Conservation (phyloP, 2,113 vertebrate species). For the Sardina pilchardus region DNA sequence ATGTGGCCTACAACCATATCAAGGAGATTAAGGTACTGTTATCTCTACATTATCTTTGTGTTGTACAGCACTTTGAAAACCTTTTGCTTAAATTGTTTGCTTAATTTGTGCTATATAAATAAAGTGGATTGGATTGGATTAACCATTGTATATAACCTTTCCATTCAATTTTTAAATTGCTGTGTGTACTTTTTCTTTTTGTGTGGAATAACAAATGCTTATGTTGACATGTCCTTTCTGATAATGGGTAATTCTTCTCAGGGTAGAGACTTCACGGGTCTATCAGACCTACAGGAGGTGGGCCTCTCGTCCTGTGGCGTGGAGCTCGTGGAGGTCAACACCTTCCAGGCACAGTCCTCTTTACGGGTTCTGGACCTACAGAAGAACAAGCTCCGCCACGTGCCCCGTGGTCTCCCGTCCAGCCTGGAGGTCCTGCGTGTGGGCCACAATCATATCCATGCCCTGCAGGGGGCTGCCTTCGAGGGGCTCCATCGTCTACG, state of each 20-base stretch:
- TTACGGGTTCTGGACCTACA: slow-evolving; percentile 77
- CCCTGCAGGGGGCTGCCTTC: slow-evolving; percentile 69
- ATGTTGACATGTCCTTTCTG: background rate
- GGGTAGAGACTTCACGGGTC: slow-evolving; percentile 67
- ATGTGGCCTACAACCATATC: slow-evolving; percentile 79
- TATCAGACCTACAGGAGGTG: slow-evolving; percentile 76
- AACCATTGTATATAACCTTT: background rate
- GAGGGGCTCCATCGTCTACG: slow-evolving; percentile 71
- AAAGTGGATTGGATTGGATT: no score
- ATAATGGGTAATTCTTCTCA: slow-evolving; percentile 47
- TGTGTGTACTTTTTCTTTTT: background rate
- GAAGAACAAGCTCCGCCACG: slow-evolving; percentile 76
- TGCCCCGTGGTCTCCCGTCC: slow-evolving; percentile 71
- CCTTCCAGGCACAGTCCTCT: slow-evolving; percentile 69
- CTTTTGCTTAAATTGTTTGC: no score
- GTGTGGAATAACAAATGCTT: background rate
- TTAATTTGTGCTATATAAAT: no score
- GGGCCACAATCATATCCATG: slow-evolving; percentile 73
- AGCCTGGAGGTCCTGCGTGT: slow-evolving; percentile 76
- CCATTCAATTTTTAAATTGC: background rate
- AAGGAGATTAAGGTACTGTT: slow-evolving; percentile 77
- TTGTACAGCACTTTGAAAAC: no score
- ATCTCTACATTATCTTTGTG: no score
- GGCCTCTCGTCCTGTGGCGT: slow-evolving; percentile 75
- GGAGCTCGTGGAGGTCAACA: slow-evolving; percentile 72